phyloP scores from a whole-genome alignment of 2,797 vertebrate genomes.

The Synaphobranchus kaupii region DNA sequence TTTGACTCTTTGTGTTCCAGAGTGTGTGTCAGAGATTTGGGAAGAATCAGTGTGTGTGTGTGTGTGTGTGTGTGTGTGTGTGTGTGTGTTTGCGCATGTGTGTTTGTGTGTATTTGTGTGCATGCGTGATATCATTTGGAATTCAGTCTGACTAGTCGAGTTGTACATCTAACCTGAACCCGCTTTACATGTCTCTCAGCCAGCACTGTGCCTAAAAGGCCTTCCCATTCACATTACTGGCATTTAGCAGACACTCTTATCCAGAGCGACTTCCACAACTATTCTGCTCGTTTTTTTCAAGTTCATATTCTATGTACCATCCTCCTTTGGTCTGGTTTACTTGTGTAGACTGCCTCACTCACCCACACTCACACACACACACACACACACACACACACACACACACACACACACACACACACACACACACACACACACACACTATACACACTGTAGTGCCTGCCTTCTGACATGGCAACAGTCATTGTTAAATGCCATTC shows the following conservation, averaged over 20 bases:
- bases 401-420: no score
- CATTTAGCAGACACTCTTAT: neutral
- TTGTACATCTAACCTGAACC: no score
- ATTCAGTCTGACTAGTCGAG: no score
- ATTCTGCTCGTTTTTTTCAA: neutral
- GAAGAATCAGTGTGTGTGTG: conserved; percentile 5
- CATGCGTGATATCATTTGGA: no score
- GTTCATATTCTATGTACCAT: neutral
- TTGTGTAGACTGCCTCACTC: no score
- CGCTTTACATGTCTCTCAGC: neutral
- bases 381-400: no score
- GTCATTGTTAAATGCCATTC: neutral
- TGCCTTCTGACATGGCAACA: neutral
- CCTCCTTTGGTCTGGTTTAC: no score
- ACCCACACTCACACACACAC: no score
- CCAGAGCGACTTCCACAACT: neutral
- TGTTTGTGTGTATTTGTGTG: no score
- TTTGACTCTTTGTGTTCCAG: conserved; percentile 12
- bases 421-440: no score
- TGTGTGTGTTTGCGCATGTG: no score
- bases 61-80: neutral
- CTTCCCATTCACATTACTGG: neutral
- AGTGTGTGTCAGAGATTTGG: neutral
- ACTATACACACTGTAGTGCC: no score
- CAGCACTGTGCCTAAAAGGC: neutral